Evolutionary conservation across 2,888 invertebrate species (phyloP), one percentile per base, ranked within the genome.

Genomic region (Leptinotarsa rubiginosa): DNA sequence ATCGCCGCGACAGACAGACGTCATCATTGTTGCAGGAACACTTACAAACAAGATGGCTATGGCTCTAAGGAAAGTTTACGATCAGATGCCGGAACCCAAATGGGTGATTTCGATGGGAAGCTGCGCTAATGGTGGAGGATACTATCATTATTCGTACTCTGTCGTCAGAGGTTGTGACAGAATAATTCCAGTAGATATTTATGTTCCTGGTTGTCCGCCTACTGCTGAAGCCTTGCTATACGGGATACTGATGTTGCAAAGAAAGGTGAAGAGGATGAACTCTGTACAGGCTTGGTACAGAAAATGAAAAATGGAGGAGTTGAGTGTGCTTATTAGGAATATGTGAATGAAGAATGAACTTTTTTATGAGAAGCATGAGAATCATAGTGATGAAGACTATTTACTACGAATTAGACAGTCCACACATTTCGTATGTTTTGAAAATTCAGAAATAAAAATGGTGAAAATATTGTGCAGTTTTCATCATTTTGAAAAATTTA

Each of bases 181-280:
- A 76, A 91, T 95, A 78, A 90, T 95, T 79, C 95, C 95, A 54
- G 94, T 95, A 73, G 97, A 97, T 86, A 94, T 97, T 81, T 97
- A 97, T 87, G 96, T 97, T 59, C 96, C 96, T 77, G 96, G 97
- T 16, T 97, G 97, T 88, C 97, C 97, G 41, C 97, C 97, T n/a
- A 95, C 96, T 0, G 96, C 97, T 0, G 97, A 97, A 88, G 97
- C 97, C 1, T 88, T 97, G 18, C 88, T 97, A 71, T 97, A 97
- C 84, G 95, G 93, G 31, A 89, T 97, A 84, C 89, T 97, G 71
- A 95, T 95, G 85, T 89, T 97, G 5, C 96, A 96, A 88, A 96
- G 94, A 88, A 97, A 97, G 86, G 92, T 96, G 16, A 97, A 97
- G 85, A 89, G 95, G 18, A 92, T 92, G 91, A 90, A 91, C 75